A percentile compares a stretch with the other conserved stretches of the same genome.
These are phyloP conservation scores for Phenganax stokvisi DNA, from an alignment of 92 coral and sea anemone species.

Conservation along the genomic window DNA sequence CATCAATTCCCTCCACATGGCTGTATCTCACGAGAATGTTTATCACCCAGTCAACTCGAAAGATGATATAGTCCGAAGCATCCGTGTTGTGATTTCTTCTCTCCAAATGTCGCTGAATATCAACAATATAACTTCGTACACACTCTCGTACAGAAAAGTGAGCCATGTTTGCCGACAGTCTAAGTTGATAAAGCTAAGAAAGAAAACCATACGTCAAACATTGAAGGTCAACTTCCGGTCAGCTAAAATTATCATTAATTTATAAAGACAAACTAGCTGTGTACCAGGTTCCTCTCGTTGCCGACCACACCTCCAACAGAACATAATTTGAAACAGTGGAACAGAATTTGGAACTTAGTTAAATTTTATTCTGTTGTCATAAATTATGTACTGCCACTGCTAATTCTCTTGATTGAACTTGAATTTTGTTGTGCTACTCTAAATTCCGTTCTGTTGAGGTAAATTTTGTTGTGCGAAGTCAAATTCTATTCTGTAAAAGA, in stretches of 20 bases:
- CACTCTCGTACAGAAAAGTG: constrained; percentile 16
- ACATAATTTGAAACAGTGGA: too few relatives aligned
- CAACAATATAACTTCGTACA: constrained; percentile 34
- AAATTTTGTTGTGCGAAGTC: too few relatives aligned
- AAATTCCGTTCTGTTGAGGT: too few relatives aligned
- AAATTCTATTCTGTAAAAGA: too few relatives aligned
- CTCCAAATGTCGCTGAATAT: constrained; percentile 47
- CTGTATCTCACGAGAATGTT: constrained; percentile 38
- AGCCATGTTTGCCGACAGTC: neutral
- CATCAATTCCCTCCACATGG: constrained; percentile 38
- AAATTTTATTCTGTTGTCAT: too few relatives aligned
- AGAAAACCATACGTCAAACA: neutral
- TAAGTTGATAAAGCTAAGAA: neutral
- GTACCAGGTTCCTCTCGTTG: constrained; percentile 1
- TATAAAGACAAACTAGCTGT: neutral
- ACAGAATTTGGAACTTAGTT: too few relatives aligned
- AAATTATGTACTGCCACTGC: too few relatives aligned
- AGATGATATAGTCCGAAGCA: constrained; percentile 41
- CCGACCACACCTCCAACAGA: too few relatives aligned
- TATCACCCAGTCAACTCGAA: constrained; percentile 49
- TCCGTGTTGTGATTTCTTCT: constrained; percentile 43
- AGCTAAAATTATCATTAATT: neutral
- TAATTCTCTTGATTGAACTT: too few relatives aligned
- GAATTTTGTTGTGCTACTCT: too few relatives aligned
- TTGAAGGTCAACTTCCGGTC: neutral